phyloP scores from a whole-genome alignment of 2,888 invertebrate species.

The Hartigia nigra region DNA sequence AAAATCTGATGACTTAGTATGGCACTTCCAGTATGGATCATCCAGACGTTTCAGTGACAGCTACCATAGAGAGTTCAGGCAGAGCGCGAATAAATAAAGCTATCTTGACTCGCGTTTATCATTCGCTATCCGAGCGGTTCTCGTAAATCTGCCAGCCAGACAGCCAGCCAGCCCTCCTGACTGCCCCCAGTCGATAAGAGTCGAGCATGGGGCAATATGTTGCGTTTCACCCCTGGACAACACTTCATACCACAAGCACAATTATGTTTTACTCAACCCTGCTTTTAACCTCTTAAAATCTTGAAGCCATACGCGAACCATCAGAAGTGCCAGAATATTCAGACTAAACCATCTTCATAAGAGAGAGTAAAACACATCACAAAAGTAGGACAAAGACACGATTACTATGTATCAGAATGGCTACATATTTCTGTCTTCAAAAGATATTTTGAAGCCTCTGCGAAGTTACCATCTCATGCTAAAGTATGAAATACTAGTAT shows the following conservation, averaged over 20 bases:
- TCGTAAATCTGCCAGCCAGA: slow-evolving; percentile 68
- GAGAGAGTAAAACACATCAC: background rate
- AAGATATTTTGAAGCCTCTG: background rate
- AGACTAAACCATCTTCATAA: background rate
- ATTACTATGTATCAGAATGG: too few species aligned
- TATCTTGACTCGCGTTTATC: slow-evolving; percentile 72
- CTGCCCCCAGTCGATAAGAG: slow-evolving; percentile 58
- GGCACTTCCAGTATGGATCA: background rate
- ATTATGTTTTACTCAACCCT: slow-evolving; percentile 35
- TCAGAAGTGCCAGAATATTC: background rate
- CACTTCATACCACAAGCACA: slow-evolving; percentile 29
- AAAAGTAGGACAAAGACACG: background rate
- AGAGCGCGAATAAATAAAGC: slow-evolving; percentile 73
- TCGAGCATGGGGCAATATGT: slow-evolving; percentile 54
- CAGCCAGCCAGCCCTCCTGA: slow-evolving; percentile 43
- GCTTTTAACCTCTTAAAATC: background rate
- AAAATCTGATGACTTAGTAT: background rate
- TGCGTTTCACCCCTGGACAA: slow-evolving; percentile 46
- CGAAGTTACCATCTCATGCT: background rate
- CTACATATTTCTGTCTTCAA: too few species aligned
- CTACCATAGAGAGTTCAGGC: slow-evolving; percentile 55
- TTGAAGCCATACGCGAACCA: too few species aligned
- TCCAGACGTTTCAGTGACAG: background rate
- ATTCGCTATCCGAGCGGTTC: slow-evolving; percentile 70
- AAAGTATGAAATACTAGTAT: background rate